phyloP scores from a whole-genome alignment of 2,113 vertebrate genomes.

The Merops nubicus region DNA sequence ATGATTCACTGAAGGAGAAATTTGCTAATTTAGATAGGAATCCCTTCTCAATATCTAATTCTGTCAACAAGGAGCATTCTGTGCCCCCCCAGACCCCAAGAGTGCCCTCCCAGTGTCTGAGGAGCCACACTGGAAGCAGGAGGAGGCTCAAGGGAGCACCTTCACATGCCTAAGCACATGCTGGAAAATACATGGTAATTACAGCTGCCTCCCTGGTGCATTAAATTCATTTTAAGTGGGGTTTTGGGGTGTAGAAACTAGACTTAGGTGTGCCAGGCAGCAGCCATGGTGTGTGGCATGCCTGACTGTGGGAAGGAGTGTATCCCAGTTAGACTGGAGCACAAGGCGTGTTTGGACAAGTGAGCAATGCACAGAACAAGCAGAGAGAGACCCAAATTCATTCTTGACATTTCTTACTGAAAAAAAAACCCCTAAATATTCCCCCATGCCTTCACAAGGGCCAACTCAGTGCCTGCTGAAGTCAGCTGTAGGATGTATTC shows the following conservation, averaged over 20 bases:
- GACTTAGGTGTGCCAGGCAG: background rate
- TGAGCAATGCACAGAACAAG: background rate
- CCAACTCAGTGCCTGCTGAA: background rate
- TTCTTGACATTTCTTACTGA: background rate
- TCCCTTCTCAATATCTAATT: background rate
- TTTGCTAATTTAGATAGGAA: background rate
- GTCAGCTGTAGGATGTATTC: background rate
- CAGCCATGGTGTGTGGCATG: background rate
- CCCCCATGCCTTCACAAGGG: background rate
- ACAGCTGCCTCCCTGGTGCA: background rate
- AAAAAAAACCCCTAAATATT: background rate
- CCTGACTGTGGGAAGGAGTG: background rate
- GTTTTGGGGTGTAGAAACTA: background rate
- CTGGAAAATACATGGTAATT: background rate
- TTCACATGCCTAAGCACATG: background rate
- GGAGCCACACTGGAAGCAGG: background rate
- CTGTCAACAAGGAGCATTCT: background rate
- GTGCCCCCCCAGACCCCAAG: background rate
- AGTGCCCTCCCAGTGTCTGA: accelerated
- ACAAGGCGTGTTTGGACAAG: background rate
- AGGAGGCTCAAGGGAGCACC: background rate
- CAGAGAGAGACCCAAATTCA: background rate
- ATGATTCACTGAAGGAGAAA: background rate
- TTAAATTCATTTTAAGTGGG: background rate
- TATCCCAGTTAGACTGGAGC: background rate